Evolutionary conservation across 2,113 vertebrate genomes (phyloP), one percentile per base, ranked within the genome.

Genomic region (Theristicus caerulescens): DNA sequence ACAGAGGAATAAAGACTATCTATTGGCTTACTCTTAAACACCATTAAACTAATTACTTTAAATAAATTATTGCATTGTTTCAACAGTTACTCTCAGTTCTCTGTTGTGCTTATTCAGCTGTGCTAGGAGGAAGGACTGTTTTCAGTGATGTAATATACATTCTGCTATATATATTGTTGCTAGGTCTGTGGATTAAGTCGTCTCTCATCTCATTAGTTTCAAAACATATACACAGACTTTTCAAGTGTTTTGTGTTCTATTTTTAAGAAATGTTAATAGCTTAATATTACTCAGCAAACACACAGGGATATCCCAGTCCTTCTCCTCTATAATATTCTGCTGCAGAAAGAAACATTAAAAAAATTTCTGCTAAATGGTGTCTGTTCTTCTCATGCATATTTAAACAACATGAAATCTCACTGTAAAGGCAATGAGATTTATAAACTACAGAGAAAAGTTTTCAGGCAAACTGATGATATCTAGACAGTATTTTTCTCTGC

Each of bases 341-440:
- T 90, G 29, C 22, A 67, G 67, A 80, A 84, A 46, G 8, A 10
- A 64, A 70, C 15, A 16, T 52, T 34, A 20, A 76, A 58, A 26
- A 59, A 69, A 77, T 15, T 92, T 20, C 42, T 88, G 74, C 77
- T 59, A 78, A 95, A 91, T 54, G 11, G 22, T 16, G 32, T 65
- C 20, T 42, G 34, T 71, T 83, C 36, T 42, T 61, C 58, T 94
- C 18, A 26, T 49, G 70, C 70, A 72, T 34, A 87, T 65, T 91
- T 85, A 72, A 91, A 65, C 86, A 95, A 93, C 69, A 93, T 49
- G 22, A 76, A 94, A 95, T 52, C 44, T 93, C 76, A 78, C 27
- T n/a, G 84, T 88, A 65, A 84, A 88, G 57, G 46, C 52, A 91
- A 27, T 64, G 69, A 94, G 81, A 94, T 78, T 49, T 71, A 83